phyloP scores from a whole-genome alignment of 1,140 invertebrate species.

The Bacillus rossius region DNA sequence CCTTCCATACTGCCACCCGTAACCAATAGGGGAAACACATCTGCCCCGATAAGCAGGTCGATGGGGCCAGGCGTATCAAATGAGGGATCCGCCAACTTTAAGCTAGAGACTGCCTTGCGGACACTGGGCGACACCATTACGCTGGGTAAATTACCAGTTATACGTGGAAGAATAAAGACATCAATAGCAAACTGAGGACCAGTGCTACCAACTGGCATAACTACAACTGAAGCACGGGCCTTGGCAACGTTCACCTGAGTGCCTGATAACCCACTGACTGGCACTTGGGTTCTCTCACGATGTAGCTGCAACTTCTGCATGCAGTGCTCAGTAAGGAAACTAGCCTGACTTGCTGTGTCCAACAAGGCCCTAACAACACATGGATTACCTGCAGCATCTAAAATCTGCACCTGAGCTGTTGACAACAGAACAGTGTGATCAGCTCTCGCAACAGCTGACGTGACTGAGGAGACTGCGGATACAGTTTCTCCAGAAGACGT shows the following conservation, averaged over 20 bases:
- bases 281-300: too few relatives aligned
- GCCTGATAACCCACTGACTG: too few relatives aligned
- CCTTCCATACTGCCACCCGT: constrained; percentile 1
- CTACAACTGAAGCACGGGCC: constrained; percentile 20
- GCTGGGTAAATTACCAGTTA: background rate
- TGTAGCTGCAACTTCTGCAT: too few relatives aligned
- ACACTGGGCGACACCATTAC: background rate
- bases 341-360: too few relatives aligned
- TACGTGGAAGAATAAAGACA: background rate
- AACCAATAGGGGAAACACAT: constrained; percentile 22
- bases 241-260: too few relatives aligned
- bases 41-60: background rate
- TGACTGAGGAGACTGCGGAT: too few relatives aligned
- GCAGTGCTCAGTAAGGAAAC: too few relatives aligned
- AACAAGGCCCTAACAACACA: too few relatives aligned
- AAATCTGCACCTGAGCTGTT: constrained; percentile 18
- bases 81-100: background rate
- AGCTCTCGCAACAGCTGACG: too few relatives aligned
- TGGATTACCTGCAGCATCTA: too few relatives aligned
- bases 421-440: constrained; percentile 5
- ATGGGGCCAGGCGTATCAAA: too few relatives aligned
- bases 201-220: constrained; percentile 17
- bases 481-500: too few relatives aligned
- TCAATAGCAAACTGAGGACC: background rate
- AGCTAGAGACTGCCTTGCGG: background rate